Conservation (phyloP, 2,888 invertebrate genomes). For the Ophonus ardosiacus region DNA sequence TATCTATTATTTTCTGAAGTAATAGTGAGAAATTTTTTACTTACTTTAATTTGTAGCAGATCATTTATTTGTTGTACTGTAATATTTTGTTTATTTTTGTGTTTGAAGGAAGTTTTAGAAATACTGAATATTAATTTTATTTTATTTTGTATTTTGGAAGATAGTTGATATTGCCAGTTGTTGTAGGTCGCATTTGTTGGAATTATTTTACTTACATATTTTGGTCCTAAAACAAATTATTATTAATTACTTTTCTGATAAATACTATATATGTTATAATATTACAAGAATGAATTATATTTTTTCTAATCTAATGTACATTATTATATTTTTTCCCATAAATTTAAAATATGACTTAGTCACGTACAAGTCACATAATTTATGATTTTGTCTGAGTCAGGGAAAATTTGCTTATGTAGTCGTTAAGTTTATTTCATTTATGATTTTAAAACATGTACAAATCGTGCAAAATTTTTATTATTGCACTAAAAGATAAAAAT, state of each 20-base stretch:
- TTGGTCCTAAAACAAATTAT: slow-evolving; percentile 31
- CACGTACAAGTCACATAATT: too few species aligned
- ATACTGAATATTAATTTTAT: slow-evolving; percentile 32
- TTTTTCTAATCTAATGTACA: not conserved
- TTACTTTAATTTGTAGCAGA: not conserved
- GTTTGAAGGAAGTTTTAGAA: not conserved
- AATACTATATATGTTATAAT: too few species aligned
- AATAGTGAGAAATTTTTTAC: not conserved
- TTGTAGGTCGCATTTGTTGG: not conserved
- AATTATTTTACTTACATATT: slow-evolving; percentile 24
- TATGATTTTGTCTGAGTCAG: too few species aligned
- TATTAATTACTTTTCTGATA: not conserved
- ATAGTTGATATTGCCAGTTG: slow-evolving; percentile 30
- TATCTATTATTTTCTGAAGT: not conserved
- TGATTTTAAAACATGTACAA: too few species aligned
- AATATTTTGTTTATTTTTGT: slow-evolving; percentile 8
- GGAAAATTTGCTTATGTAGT: too few species aligned
- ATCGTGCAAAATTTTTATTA: too few species aligned
- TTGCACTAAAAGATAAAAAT: too few species aligned
- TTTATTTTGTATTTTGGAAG: slow-evolving; percentile 41
- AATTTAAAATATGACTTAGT: too few species aligned
- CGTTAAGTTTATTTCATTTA: too few species aligned
- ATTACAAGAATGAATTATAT: too few species aligned
- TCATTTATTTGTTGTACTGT: not conserved
- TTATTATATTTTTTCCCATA: too few species aligned